Evolutionary conservation across 2,888 invertebrate species (phyloP).

Genomic region (Platycheirus rosarum): DNA sequence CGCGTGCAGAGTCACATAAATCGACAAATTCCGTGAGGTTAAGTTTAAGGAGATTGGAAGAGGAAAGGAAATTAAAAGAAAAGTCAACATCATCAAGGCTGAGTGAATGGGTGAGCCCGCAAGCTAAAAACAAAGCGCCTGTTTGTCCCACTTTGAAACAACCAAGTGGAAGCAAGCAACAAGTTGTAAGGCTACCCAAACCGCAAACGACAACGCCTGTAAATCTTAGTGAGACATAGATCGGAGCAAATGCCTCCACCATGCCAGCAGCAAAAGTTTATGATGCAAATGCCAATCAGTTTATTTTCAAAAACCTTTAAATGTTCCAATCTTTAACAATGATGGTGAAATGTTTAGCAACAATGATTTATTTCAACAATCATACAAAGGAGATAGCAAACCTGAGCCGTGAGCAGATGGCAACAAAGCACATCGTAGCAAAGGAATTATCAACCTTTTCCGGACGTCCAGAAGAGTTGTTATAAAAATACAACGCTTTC

Average conservation of each 20-base stretch:
- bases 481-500: slow-evolving; percentile 19
- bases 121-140: neutral
- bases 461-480: slow-evolving; percentile 24
- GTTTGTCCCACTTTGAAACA: neutral
- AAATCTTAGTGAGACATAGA: slow-evolving; percentile 6
- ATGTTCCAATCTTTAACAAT: neutral
- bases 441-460: slow-evolving; percentile 32
- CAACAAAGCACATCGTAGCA: slow-evolving; percentile 1
- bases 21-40: neutral
- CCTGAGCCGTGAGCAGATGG: neutral
- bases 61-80: neutral
- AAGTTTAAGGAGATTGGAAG: slow-evolving; percentile 1
- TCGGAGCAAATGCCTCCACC: slow-evolving; percentile 5
- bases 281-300: neutral
- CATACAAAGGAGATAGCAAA: neutral
- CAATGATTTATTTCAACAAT: no score
- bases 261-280: neutral
- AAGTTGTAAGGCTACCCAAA: neutral
- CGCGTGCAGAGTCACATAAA: no score
- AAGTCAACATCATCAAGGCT: slow-evolving; percentile 11
- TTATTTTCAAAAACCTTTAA: neutral
- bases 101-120: neutral
- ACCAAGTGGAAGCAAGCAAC: slow-evolving; percentile 1
- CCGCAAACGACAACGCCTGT: neutral
- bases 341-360: neutral